Evolutionary conservation across 2,888 invertebrate genomes (phyloP), one percentile per base, ranked within the genome.

Genomic region (Lasioglossum villosulum): DNA sequence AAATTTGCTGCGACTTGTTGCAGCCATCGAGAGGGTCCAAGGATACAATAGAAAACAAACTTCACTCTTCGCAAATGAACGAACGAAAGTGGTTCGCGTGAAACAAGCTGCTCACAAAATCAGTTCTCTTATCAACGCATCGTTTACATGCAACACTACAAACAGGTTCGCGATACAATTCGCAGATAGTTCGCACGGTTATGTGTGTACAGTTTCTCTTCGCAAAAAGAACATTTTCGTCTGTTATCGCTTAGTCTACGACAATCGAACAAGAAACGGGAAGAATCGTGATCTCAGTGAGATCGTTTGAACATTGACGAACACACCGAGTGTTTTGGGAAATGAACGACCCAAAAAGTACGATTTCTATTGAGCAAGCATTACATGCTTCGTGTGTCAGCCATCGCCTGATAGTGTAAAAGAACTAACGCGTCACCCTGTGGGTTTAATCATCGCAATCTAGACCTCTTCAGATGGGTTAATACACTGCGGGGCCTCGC

Each of bases 401-500:
- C 45, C 72, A 63, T 78, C 75, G 75, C 72, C 59, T 68, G 30
- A 70, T 76, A 86, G 68, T 48, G 72, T 74, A 59, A 72, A 86
- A 77, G 59, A 66, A 80, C 80, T 86, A 84, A 83, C 74, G 77
- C 80, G 90, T 78, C 83, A 90, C 82, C 80, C 89, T 88, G 76
- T 86, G 81, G 88, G 82, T 73, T 63, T 76, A 68, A 59, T 79
- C 59, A 48, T 86, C 66, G 66, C 66, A 82, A 89, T 83, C 85
- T 80, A 75, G 77, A 72, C 63, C 68, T 80, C 23, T 81, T 73
- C 48, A 79, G 81, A 63, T 78, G 75, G 75, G 76, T 77, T 75
- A 79, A 63, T 72, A 73, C 82, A 72, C 59, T 80, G 83, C 80
- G 82, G 86, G 83, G 74, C 73, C 66, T 82, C 90, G 82, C 86